Evolutionary conservation across 2,888 invertebrate species (phyloP).

Genomic region (Notodonta ziczac): DNA sequence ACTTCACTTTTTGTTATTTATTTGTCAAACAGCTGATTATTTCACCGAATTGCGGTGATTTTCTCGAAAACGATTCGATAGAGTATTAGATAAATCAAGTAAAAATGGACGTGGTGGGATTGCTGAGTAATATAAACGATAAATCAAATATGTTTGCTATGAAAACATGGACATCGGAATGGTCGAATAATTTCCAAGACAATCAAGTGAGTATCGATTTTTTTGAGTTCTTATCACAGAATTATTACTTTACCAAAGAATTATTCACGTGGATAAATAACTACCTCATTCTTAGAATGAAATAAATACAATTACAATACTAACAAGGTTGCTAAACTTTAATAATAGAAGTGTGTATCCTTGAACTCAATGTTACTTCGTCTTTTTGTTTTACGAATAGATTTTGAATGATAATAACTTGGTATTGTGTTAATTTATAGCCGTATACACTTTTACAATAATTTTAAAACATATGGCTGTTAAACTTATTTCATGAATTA

Average conservation of each 20-base stretch:
- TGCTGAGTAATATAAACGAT: conserved; percentile 75
- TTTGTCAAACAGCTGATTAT: conserved; percentile 60
- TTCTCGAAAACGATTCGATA: conserved; percentile 31
- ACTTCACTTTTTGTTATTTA: conserved; percentile 38
- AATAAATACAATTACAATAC: conserved; percentile 15
- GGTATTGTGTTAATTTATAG: background rate
- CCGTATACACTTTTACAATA: background rate
- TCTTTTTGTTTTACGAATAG: conserved; percentile 35
- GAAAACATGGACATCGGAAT: conserved; percentile 78
- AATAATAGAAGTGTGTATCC: conserved; percentile 47
- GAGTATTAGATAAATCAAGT: conserved; percentile 20
- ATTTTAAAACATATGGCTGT: background rate
- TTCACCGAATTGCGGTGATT: conserved; percentile 39
- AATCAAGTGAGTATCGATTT: conserved; percentile 75
- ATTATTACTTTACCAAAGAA: background rate
- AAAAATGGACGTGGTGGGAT: conserved; percentile 78
- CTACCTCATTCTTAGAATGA: background rate
- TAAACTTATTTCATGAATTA: background rate
- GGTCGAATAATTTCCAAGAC: conserved; percentile 78
- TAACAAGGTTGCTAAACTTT: conserved; percentile 23
- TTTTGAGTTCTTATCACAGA: conserved; percentile 17
- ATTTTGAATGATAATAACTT: conserved; percentile 13
- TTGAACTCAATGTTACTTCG: conserved; percentile 54
- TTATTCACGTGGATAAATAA: background rate
- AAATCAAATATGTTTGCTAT: conserved; percentile 79